Base-by-base conservation (phyloP, 2,113 vertebrate species). In the Ailuropoda melanoleuca region DNA sequence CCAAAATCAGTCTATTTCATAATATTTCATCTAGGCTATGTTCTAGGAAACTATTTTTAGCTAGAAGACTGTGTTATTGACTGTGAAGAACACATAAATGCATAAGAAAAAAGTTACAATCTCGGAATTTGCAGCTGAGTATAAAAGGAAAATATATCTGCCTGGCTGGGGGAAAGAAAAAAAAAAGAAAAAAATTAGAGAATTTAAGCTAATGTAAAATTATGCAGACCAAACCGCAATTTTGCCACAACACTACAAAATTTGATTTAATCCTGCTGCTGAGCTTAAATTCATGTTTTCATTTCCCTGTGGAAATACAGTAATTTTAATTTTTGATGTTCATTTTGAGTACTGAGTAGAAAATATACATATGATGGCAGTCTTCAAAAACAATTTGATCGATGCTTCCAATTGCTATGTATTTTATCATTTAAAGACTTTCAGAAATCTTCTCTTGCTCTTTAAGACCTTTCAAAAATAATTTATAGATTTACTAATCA, bases 191-290 rank as follows among this genome's bases (percentile, higher is more conserved):
- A 56, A 46, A 78, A 34, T 21, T 46, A 13, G 14, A 81, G 34
- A 82, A 81, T 70, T 4, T 94, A 94, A 92, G 17, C 55, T 93
- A 83, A 93, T 24, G 11, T 88, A 72, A 68, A 97, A 81, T 81
- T 60, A 74, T 43, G 55, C 3, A 43, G 1, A 86, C 19, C 50
- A 86, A 84, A 84, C 46, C 80, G 21, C 4, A 83, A 48, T 82
- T 91, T 88, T 90, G 39, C 46, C 53, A 70, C 34, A 89, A 34
- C 17, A 85, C 80, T 92, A 55, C 83, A 37, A 64, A 92, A 81
- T 75, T 95, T 53, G 26, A 96, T 82, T 68, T 50, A 96, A 84
- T 89, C 62, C 37, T 19, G 8, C 26, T 80, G 37, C 55, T 68
- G 23, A 92, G 17, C 12, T 77, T 53, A 82, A 92, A 70, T 92